phyloP scores from a whole-genome alignment of 2,113 vertebrate genomes.

The Scomber colias region DNA sequence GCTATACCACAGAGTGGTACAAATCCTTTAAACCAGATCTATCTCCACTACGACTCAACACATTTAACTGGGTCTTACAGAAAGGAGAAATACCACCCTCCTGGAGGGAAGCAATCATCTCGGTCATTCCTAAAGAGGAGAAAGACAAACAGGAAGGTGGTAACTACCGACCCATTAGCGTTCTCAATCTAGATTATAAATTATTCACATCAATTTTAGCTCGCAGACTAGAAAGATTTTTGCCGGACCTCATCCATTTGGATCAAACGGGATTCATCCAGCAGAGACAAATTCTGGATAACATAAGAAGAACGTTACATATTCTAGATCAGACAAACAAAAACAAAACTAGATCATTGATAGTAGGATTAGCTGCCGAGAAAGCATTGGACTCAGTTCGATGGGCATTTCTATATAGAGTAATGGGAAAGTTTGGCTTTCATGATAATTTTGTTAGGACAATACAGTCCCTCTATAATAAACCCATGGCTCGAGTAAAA shows the following conservation, averaged over 20 bases:
- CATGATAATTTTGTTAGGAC: background rate
- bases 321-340: background rate
- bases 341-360: background rate
- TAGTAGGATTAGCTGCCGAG: slow-evolving; percentile 20
- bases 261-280: slow-evolving; percentile 1
- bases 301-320: slow-evolving; percentile 5
- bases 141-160: background rate
- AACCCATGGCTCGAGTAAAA: background rate
- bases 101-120: background rate
- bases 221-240: no score
- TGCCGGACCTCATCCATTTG: no score
- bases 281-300: background rate
- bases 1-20: no score
- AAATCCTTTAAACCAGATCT: no score
- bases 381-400: slow-evolving; percentile 5
- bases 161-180: background rate
- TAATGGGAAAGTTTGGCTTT: background rate
- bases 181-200: background rate
- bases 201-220: no score
- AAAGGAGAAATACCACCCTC: no score
- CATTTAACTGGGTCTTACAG: no score
- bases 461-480: background rate
- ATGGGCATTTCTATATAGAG: background rate
- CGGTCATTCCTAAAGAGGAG: background rate
- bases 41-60: no score